Base-by-base conservation (phyloP, 2,797 vertebrate species). In the Moxostoma hubbsi region DNA sequence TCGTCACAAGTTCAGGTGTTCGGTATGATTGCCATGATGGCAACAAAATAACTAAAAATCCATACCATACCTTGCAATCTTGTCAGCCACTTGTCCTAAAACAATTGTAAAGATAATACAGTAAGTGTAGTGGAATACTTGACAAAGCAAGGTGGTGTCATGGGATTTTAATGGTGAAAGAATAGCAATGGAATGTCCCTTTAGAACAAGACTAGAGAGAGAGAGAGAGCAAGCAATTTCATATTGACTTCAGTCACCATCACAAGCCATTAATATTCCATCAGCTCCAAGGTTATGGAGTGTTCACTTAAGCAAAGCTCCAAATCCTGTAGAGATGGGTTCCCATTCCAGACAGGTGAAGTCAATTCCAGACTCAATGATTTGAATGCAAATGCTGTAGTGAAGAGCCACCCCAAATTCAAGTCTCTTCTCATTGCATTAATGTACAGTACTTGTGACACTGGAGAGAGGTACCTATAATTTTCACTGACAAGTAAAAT, bases 381-480 rank as follows among this genome's bases (percentile, higher is more conserved):
- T 93, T 93, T 91, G 90, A 92, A 93, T 93, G 92, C 92, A 94
- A 94, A 94, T 94, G 85, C 86, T 81, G 75, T 86, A 50, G 89
- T 88, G 85, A 86, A 89, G 85, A 85, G 71, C 79, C 54, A 62
- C 71, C 18, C 43, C 47, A 62, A 65, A 53, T 59, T 36, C 59
- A 71, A 54, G 71, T 69, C 64, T 66, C 71, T 15, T 61, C 64
- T 74, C 76, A 76, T 46, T 75, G 82, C 86, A 87, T 86, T 87
- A 84, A 85, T 87, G 84, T 87, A 89, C 91, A 91, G 91, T 90
- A 90, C 85, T 36, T 69, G 86, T 89, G 84, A 79, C 84, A 63
- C 86, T 84, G 81, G 84, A 51, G 80, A 24, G 24, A 83, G 9
- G 82, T 76, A 75, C 72, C 86, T 47, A 67, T 83, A 66, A 73